Evolutionary conservation across 2,113 vertebrate species (phyloP).

Genomic region (Microcebus griseorufus): DNA sequence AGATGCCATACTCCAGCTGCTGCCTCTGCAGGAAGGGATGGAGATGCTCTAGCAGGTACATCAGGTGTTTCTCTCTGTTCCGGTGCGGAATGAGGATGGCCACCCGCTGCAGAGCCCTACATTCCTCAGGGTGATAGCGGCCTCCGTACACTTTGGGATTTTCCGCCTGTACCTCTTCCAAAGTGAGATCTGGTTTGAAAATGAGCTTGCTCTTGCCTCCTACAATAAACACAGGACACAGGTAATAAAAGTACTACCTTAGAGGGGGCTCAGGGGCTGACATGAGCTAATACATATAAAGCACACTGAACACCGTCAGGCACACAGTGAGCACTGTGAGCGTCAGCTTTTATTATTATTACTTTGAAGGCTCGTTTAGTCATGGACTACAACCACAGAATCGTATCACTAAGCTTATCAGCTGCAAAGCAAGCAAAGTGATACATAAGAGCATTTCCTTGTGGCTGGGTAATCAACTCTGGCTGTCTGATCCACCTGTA

Average conservation of each 20-base stretch:
- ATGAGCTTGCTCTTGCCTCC: constrained; percentile 88
- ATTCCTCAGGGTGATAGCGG: constrained; percentile 87
- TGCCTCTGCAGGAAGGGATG: constrained; percentile 97
- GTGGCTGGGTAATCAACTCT: neutral
- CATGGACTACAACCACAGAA: neutral
- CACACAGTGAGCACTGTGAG: neutral
- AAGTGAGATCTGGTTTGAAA: constrained; percentile 89
- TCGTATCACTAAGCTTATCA: neutral
- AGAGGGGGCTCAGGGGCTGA: neutral
- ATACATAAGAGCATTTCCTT: neutral
- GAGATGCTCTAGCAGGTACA: constrained; percentile 93
- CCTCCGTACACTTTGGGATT: constrained; percentile 88
- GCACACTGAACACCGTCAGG: neutral
- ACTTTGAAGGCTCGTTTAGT: neutral
- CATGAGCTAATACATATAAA: neutral
- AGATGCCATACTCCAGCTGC: constrained; percentile 95
- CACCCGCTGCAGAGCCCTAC: constrained; percentile 89
- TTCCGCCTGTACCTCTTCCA: constrained; percentile 88
- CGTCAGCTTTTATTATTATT: neutral
- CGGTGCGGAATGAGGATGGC: constrained; percentile 95
- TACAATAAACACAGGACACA: constrained; percentile 76
- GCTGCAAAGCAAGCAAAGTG: neutral
- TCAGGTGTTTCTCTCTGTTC: constrained; percentile 92
- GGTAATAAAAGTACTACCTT: neutral
- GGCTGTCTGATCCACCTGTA: neutral